Conservation (phyloP, 2,797 vertebrate species). For the Eurystomus glaucurus region DNA sequence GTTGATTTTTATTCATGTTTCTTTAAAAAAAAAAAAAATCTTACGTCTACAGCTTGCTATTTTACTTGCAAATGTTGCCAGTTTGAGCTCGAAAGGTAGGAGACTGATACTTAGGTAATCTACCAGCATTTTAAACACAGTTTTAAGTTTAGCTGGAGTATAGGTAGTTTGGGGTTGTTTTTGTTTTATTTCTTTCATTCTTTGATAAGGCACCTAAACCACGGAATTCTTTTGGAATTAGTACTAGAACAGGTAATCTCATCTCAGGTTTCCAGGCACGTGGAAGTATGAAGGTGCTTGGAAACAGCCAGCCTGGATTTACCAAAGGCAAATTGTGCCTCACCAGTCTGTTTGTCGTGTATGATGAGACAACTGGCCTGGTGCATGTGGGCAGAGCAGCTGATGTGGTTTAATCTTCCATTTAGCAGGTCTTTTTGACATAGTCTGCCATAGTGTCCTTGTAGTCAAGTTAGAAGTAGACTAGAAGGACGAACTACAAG, state of each 20-base stretch:
- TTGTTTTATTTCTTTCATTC: not conserved
- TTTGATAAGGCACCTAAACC: not conserved
- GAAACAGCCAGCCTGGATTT: not conserved
- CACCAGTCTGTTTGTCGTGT: not conserved
- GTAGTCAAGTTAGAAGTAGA: not conserved
- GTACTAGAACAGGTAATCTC: not conserved
- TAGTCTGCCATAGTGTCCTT: not conserved
- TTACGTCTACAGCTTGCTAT: not conserved
- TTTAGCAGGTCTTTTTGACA: not conserved
- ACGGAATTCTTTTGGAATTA: not conserved
- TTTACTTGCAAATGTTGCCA: not conserved
- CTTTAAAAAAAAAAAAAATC: not conserved
- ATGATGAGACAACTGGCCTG: not conserved
- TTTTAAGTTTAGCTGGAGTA: not conserved
- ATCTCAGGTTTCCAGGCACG: not conserved
- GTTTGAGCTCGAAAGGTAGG: not conserved
- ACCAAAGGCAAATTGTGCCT: not conserved
- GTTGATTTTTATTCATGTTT: constrained; percentile 52
- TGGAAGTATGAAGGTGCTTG: not conserved
- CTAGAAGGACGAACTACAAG: not conserved
- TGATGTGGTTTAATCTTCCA: not conserved
- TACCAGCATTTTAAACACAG: not conserved
- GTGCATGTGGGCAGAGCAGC: not conserved
- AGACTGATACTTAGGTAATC: not conserved
- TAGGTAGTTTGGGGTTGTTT: not conserved